Conservation (phyloP, 2,888 invertebrate genomes). For the Stenotaenia linearis region DNA sequence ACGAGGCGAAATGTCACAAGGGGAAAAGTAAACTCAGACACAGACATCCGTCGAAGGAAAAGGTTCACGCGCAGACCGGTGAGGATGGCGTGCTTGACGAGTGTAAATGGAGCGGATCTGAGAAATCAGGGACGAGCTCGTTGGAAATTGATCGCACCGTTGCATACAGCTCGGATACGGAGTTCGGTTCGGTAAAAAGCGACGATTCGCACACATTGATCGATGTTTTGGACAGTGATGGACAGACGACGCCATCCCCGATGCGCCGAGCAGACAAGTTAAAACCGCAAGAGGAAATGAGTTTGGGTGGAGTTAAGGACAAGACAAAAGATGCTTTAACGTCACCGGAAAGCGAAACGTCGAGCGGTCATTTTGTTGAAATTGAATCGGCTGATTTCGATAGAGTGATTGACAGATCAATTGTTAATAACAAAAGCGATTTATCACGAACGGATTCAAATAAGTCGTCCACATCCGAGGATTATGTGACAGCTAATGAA, state of each 20-base stretch:
- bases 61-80: not conserved
- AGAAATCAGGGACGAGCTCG: slow-evolving; percentile 17
- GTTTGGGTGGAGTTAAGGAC: not conserved
- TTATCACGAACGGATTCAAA: slow-evolving; percentile 67
- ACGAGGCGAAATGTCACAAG: not conserved
- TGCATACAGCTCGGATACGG: slow-evolving; percentile 37
- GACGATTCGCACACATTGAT: slow-evolving; percentile 35
- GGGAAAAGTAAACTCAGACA: not conserved
- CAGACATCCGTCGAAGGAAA: not conserved
- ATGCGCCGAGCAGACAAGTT: not conserved
- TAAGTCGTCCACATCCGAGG: slow-evolving; percentile 65
- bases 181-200: slow-evolving; percentile 36
- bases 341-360: slow-evolving; percentile 42
- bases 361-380: slow-evolving; percentile 41
- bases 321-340: slow-evolving; percentile 35
- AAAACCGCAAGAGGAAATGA: slow-evolving; percentile 6
- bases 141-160: slow-evolving; percentile 35
- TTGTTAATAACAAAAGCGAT: slow-evolving; percentile 33
- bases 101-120: slow-evolving; percentile 27
- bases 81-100: slow-evolving; percentile 24
- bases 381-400: slow-evolving; percentile 38
- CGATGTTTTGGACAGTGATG: slow-evolving; percentile 12
- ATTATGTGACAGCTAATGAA: slow-evolving; percentile 80
- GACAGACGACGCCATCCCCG: not conserved
- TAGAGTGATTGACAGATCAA: not conserved